A percentile compares a stretch with the other conserved stretches of the same genome.
Evolutionary conservation across 2,888 invertebrate genomes (phyloP).

Genomic region (Mythimna pallens): DNA sequence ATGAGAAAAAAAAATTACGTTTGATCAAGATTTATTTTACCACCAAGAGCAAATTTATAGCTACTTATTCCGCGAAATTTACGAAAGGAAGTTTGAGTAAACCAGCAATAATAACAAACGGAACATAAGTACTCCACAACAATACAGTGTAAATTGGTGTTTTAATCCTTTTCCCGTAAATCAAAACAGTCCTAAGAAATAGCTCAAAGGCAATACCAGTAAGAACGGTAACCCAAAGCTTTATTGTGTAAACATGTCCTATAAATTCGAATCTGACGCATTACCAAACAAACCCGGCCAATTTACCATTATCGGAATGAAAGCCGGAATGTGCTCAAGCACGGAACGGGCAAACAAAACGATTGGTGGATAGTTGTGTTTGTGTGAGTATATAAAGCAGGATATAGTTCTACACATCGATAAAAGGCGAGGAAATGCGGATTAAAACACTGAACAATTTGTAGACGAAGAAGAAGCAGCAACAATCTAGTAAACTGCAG

Average conservation of each 20-base stretch:
- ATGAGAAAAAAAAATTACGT: background rate
- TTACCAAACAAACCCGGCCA: constrained; percentile 69
- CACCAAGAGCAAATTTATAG: background rate
- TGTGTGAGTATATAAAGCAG: constrained; percentile 26
- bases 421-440: too few species aligned
- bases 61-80: constrained; percentile 17
- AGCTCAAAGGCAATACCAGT: constrained; percentile 33
- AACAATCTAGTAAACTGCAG: background rate
- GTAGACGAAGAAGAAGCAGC: too few species aligned
- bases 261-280: constrained; percentile 73
- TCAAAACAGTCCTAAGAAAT: constrained; percentile 41
- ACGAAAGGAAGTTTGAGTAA: constrained; percentile 30
- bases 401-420: background rate
- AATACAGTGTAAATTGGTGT: constrained; percentile 45
- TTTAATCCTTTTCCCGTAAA: constrained; percentile 59
- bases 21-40: background rate
- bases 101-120: constrained; percentile 29
- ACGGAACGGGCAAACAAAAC: constrained; percentile 44
- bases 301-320: constrained; percentile 63
- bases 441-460: too few species aligned
- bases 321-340: constrained; percentile 54
- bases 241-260: constrained; percentile 73
- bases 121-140: constrained; percentile 26
- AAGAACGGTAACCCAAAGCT: constrained; percentile 53
- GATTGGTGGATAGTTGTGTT: constrained; percentile 25